Base-by-base conservation (phyloP, 1,140 invertebrate genomes). In the Danaus melanippus region DNA sequence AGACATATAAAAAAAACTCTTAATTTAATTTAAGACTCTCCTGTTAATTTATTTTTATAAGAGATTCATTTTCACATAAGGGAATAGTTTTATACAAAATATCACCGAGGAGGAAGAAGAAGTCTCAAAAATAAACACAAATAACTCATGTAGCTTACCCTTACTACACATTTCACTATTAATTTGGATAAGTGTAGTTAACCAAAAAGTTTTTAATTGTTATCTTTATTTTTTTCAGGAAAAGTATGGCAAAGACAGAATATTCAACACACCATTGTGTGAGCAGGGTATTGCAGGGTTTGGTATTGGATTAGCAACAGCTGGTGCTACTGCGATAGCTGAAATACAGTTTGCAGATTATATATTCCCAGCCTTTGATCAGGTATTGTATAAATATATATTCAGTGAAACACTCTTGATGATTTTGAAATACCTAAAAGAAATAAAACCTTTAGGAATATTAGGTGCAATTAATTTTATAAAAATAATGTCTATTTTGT, bases 311-410 rank as follows among this genome's bases (percentile, higher is more conserved):
- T 84, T 97, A 12, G 98, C 98, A 0, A 93, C 92, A 7, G 89
- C 91, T 1, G 98, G 98, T 9, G 89, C 94, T 0, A 99, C 96
- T 2, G 95, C 97, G 0, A 97, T 99, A 60, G 98, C 97, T 11
- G 98, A 99, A 90, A 99, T 99, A 74, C 98, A 99, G 87, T 99
- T 99, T 90, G 97, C 97, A 8, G 98, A 99, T 88, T 99, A 99
- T 73, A 99, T 99, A 64, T 99, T 96, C 80, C 98, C 98, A 11
- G 98, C 97, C 1, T 99, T 99, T 88, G 98, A 99, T 90, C 98
- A 99, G 90, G 96, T 97, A 51, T 54, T 32, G 41, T 11, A 40
- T 32, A 55, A n/a, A 11, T 8, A 48, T 44, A 51, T 56, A 32
- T 48, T 21, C 40, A 47, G 10, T 40, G 15, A 15, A 32, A 4